Base-by-base conservation (phyloP, 1,140 invertebrate genomes). In the Scaptodrosophila lebanonensis region DNA sequence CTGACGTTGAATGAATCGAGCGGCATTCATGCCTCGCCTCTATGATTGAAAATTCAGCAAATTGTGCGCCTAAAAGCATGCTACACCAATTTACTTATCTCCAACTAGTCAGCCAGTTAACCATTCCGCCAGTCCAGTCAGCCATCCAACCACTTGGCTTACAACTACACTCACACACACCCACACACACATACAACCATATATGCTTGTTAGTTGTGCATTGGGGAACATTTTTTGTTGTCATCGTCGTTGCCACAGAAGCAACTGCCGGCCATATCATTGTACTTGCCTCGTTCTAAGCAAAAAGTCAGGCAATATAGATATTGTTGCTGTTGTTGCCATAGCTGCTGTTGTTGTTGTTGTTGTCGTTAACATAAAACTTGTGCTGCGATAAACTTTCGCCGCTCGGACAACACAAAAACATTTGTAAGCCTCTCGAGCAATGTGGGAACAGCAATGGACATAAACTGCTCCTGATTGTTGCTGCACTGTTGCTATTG, bases 31-130 rank as follows among this genome's bases (percentile, higher is more conserved):
- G 67, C 50, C 38, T 40, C 44, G 32, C 48, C 40, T 60, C 63
- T 50, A 67, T 77, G 73, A 77, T 77, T 76, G 72, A 76, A 72
- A 76, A 76, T 67, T 49, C 44, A 43, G 67, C 20, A 58, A 66
- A 66, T 63, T 58, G 40, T 52, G 29, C 63, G 62, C 51, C 39
- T 51, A 20, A 58, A 54, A 66, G 52, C 33, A 27, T 33, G 29
- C 58, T 44, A 33, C 47, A 42, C 56, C 59, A 67, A 77, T 77
- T 77, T 61, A 50, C 73, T 72, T 77, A 77, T 77, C 73, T 53
- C 8, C 22, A 25, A 8, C 22, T 4, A 25, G 35, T 43, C 44
- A 49, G 60, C 20, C 51, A 43, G 30, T 39, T 54, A 42, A 33
- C n/a, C n/a, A n/a, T n/a, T n/a, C n/a, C n/a, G n/a, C n/a, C n/a